Percentiles rank a stretch among this genome's conserved stretches.
Conservation (phyloP, 2,888 invertebrate genomes). For the Parochlus steinenii region DNA sequence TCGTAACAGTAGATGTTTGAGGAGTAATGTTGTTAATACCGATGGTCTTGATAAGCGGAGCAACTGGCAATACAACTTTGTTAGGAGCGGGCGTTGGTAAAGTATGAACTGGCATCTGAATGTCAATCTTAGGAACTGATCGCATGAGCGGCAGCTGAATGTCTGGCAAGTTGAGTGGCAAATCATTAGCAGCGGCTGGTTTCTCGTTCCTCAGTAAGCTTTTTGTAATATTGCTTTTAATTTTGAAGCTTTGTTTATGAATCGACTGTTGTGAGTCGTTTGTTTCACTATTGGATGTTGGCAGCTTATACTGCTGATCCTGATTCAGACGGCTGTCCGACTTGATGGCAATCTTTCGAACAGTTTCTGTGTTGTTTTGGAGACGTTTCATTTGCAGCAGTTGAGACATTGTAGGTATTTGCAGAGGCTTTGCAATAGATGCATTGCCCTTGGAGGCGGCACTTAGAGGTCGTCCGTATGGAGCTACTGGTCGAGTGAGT, state of each 20-base stretch:
- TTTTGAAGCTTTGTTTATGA: slow-evolving; percentile 26
- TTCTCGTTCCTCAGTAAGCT: slow-evolving; percentile 18
- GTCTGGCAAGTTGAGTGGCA: slow-evolving; percentile 35
- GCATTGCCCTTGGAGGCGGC: slow-evolving; percentile 7
- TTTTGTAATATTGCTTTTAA: slow-evolving; percentile 26
- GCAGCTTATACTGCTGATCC: slow-evolving; percentile 17
- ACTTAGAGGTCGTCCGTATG: slow-evolving; percentile 20
- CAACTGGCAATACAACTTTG: slow-evolving; percentile 12
- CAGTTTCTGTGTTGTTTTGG: slow-evolving; percentile 38
- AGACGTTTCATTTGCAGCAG: slow-evolving; percentile 42
- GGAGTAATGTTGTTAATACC: too few species aligned
- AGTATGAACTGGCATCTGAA: slow-evolving; percentile 19
- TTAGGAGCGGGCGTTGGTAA: slow-evolving; percentile 9
- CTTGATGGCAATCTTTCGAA: slow-evolving; percentile 34
- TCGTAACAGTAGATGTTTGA: slow-evolving; percentile 21
- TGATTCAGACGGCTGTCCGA: slow-evolving; percentile 26
- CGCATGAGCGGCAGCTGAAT: slow-evolving; percentile 27
- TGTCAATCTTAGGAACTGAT: slow-evolving; percentile 26
- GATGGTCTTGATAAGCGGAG: too few species aligned
- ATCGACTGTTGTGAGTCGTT: slow-evolving; percentile 17
- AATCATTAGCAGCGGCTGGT: slow-evolving; percentile 22
- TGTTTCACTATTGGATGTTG: slow-evolving; percentile 15
- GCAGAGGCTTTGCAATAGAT: slow-evolving; percentile 30
- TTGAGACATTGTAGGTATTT: slow-evolving; percentile 46
- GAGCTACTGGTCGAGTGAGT: slow-evolving; percentile 18